Conservation (phyloP, 1,140 invertebrate species). For the Octopus sinensis region DNA sequence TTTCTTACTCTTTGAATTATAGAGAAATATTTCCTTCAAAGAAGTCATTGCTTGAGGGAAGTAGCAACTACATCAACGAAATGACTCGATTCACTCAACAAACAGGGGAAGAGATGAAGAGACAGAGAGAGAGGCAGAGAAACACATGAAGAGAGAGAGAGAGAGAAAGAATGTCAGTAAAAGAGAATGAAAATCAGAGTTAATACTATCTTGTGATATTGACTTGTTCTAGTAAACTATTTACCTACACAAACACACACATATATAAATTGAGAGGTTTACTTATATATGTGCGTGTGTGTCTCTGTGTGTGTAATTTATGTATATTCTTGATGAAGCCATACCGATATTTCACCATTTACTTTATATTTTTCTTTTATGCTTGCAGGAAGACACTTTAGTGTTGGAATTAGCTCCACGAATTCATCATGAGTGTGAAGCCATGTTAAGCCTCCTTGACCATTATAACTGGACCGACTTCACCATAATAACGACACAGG, state of each 20-base stretch:
- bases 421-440: conserved; percentile 86
- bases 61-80: too few relatives aligned
- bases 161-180: not conserved
- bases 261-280: not conserved
- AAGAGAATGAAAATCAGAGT: not conserved
- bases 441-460: conserved; percentile 87
- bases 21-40: too few relatives aligned
- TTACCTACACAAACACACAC: not conserved
- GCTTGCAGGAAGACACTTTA: conserved; percentile 37
- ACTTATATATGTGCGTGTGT: not conserved
- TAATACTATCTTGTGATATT: too few relatives aligned
- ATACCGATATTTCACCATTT: not conserved
- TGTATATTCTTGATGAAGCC: not conserved
- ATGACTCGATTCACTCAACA: not conserved
- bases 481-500: conserved; percentile 77
- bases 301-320: not conserved
- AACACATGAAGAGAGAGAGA: not conserved
- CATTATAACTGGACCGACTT: conserved; percentile 96
- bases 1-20: too few relatives aligned
- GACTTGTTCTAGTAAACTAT: not conserved
- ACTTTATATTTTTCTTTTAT: conserved; percentile 24
- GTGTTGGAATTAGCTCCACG: conserved; percentile 84
- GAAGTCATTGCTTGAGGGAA: too few relatives aligned
- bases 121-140: not conserved
- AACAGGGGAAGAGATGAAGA: not conserved